A percentile compares a stretch with the other conserved stretches of the same genome.
phyloP scores from a whole-genome alignment of 2,797 vertebrate genomes.

The Cossypha polioptera region DNA sequence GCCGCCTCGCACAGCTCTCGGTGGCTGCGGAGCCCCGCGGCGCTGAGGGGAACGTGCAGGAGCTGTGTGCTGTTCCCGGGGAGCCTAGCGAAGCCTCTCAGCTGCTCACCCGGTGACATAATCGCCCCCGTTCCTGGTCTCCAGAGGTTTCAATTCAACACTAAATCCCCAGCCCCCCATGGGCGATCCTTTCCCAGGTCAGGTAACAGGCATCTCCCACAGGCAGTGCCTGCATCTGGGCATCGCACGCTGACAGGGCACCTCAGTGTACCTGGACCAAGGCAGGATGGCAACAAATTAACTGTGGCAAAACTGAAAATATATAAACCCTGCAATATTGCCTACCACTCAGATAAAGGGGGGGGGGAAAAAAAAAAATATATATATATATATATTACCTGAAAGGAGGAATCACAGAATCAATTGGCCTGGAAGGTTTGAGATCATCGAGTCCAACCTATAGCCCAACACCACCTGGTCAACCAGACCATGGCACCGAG shows the following conservation, averaged over 20 bases:
- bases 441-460: accelerated
- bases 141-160: not conserved
- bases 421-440: not conserved
- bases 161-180: not conserved
- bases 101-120: not conserved
- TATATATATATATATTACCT: not conserved
- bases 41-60: not conserved
- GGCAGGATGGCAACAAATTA: not conserved
- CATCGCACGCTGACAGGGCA: accelerated
- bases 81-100: not conserved
- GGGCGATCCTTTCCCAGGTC: not conserved
- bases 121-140: not conserved
- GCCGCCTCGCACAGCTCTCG: not conserved
- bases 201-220: not conserved
- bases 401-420: not conserved
- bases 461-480: not conserved
- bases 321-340: not conserved
- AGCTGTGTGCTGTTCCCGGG: not conserved
- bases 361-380: too few species aligned
- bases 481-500: accelerated
- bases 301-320: not conserved
- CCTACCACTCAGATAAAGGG: accelerated
- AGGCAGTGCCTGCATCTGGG: accelerated
- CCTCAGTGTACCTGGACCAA: accelerated
- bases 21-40: not conserved